Evolutionary conservation across 2,797 vertebrate genomes (phyloP).

Genomic region (Macropodus opercularis): DNA sequence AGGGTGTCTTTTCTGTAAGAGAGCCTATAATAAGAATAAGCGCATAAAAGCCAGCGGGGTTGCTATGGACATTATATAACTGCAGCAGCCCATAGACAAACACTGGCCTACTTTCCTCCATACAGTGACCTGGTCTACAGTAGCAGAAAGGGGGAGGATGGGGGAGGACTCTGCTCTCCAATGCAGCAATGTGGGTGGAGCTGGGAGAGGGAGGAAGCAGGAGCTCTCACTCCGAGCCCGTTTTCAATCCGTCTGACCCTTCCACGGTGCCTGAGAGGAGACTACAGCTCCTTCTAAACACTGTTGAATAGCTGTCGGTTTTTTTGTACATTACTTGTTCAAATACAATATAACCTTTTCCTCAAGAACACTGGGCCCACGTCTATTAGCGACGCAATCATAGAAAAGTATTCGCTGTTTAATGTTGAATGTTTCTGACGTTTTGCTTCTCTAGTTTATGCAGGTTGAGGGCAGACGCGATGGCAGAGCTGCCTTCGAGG

Average conservation of each 20-base stretch:
- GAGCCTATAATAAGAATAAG: constrained; percentile 27
- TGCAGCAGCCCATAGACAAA: constrained; percentile 63
- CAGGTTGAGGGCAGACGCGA: no score
- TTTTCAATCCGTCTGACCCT: not conserved
- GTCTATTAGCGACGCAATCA: no score
- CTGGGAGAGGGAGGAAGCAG: constrained; percentile 4
- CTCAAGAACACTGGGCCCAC: no score
- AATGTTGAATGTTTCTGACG: no score
- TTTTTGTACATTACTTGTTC: no score
- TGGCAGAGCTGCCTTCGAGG: no score
- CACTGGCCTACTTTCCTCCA: constrained; percentile 79
- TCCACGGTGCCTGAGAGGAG: not conserved
- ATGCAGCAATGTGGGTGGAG: constrained; percentile 58
- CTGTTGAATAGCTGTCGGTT: not conserved
- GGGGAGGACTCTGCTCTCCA: constrained; percentile 40
- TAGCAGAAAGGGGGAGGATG: constrained; percentile 36
- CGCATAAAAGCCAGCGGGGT: constrained; percentile 48
- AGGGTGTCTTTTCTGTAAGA: not conserved
- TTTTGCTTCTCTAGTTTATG: no score
- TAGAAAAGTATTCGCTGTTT: no score
- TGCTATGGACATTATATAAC: constrained; percentile 77
- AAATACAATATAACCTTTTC: no score
- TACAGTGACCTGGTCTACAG: constrained; percentile 78
- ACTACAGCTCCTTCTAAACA: not conserved
- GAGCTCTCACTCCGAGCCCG: constrained; percentile 59